Conservation (phyloP, 2,797 vertebrate genomes). For the Siniperca scherzeri region DNA sequence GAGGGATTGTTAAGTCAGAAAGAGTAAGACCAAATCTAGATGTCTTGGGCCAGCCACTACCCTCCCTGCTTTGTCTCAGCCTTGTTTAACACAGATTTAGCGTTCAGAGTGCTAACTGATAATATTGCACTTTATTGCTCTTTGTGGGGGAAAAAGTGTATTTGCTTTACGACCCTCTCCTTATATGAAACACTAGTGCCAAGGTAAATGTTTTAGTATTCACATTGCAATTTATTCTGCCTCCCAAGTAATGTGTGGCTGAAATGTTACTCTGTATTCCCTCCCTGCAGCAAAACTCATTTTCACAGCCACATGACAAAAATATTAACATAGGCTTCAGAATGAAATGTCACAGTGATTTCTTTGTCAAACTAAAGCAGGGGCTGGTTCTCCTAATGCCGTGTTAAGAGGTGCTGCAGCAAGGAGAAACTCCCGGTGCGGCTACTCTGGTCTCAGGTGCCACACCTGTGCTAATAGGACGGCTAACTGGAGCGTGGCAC, state of each 20-base stretch:
- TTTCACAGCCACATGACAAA: slow-evolving; percentile 54
- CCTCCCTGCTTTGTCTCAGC: neutral
- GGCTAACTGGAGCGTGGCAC: slow-evolving; percentile 65
- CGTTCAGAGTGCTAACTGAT: slow-evolving; percentile 9
- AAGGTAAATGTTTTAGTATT: slow-evolving; percentile 43
- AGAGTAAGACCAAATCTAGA: neutral
- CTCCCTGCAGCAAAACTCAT: slow-evolving; percentile 60
- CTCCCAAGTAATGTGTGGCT: slow-evolving; percentile 11
- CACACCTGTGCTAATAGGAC: slow-evolving; percentile 66
- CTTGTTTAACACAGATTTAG: slow-evolving; percentile 24
- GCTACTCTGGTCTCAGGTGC: slow-evolving; percentile 68
- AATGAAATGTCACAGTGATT: slow-evolving; percentile 53
- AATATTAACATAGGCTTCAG: slow-evolving; percentile 54
- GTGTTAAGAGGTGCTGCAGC: slow-evolving; percentile 11
- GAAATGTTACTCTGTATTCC: slow-evolving; percentile 20
- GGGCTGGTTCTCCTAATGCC: slow-evolving; percentile 18
- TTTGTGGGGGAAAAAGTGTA: slow-evolving; percentile 1
- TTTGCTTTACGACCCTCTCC: slow-evolving; percentile 16
- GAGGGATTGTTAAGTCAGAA: neutral
- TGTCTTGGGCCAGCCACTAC: too few relatives aligned
- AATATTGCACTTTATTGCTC: slow-evolving; percentile 38
- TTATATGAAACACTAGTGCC: slow-evolving; percentile 32
- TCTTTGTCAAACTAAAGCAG: slow-evolving; percentile 54
- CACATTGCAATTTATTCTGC: slow-evolving; percentile 37
- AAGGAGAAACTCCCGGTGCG: slow-evolving; percentile 19